These are phyloP conservation scores for Aphidius ervi DNA, from an alignment of 1,140 invertebrate species.

Conservation along the genomic window DNA sequence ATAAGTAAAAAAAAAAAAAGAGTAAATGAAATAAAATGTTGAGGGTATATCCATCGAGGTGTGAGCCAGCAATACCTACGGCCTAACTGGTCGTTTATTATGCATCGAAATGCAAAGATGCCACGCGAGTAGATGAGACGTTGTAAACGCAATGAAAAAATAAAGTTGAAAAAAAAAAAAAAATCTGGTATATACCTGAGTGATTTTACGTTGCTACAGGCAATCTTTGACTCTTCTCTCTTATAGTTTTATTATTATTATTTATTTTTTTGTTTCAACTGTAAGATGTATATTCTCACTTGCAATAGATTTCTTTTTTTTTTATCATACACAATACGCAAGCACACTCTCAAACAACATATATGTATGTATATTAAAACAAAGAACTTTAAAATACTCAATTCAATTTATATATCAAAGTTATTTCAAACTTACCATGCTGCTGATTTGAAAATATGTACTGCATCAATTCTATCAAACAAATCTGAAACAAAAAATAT, in stretches of 20 bases:
- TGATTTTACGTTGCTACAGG: conserved; percentile 50
- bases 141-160: conserved; percentile 50
- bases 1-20: neutral
- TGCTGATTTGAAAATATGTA: too few relatives aligned
- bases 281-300: too few relatives aligned
- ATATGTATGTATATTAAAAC: too few relatives aligned
- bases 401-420: too few relatives aligned
- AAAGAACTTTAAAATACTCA: too few relatives aligned
- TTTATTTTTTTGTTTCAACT: neutral
- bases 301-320: too few relatives aligned
- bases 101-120: conserved; percentile 54
- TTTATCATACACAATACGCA: too few relatives aligned
- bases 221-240: conserved; percentile 18
- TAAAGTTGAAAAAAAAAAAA: conserved; percentile 39
- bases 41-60: conserved; percentile 26
- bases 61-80: conserved; percentile 40
- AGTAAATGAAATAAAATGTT: conserved; percentile 5
- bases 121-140: conserved; percentile 51
- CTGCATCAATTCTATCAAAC: too few relatives aligned
- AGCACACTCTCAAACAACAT: too few relatives aligned
- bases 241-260: neutral
- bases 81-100: conserved; percentile 52
- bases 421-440: too few relatives aligned
- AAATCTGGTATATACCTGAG: conserved; percentile 39
- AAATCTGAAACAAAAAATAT: too few relatives aligned